Evolutionary conservation across 1,140 invertebrate genomes (phyloP), one percentile per base, ranked within the genome.

Genomic region (Sinella curviseta): DNA sequence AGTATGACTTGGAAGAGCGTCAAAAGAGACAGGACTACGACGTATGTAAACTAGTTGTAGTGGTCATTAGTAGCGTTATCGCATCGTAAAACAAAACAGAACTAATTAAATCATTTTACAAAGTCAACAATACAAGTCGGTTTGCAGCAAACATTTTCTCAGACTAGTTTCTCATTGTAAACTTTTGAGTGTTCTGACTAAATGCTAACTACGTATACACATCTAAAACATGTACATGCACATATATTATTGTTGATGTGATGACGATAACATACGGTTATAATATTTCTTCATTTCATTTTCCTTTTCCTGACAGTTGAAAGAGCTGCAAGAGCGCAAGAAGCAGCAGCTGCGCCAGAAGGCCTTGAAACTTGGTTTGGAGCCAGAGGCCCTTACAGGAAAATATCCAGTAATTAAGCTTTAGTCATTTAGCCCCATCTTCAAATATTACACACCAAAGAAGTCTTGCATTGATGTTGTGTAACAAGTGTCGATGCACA

Each of bases 21-120:
- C 89, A 75, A 24, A 98, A 99, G 90, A 93, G 96, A 87, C 97
- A 99, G 90, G 97, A 99, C 88, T 99, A 99, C 88, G 98, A 99
- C 91, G 97, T 99, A 88, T 94, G 94, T 90, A 54, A 55, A 30
- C n/a, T 80, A 20, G 26, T 65, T n/a, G 4, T 74, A 16, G 14
- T 16, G 48, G 48, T 54, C 36, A 65, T 16, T 26, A 4, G 26
- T 28, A 28, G 77, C 12, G 2, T 0, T 76, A 28, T 8, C 31
- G 14, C 4, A 80, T 74, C 16, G n/a, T n/a, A n/a, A n/a, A n/a
- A 20, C 26, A 55, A n/a, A n/a, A n/a, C n/a, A n/a, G n/a, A n/a
- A n/a, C n/a, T n/a, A 4, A 4, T 48, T 48, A 48, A 48, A 17
- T 8, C 39, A 48, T 8, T 48, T 4, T 26, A 36, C 20, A 55